phyloP scores from a whole-genome alignment of 1,140 invertebrate genomes.

The Drosophila malerkotliana region DNA sequence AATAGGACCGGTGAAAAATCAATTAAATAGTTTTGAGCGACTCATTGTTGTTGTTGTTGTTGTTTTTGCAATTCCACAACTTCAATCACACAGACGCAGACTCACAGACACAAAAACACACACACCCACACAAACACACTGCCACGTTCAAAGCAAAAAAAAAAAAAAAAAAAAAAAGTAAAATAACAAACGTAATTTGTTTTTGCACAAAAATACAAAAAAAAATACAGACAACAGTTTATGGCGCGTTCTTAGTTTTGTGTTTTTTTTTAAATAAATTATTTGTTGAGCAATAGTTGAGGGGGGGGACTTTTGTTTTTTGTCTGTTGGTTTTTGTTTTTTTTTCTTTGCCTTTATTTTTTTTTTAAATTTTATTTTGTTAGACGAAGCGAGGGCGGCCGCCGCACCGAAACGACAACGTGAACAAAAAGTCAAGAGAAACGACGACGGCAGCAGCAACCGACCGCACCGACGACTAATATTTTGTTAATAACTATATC shows the following conservation, averaged over 20 bases:
- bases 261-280: slow-evolving; percentile 43
- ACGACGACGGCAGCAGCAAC: slow-evolving; percentile 5
- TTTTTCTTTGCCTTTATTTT: not conserved
- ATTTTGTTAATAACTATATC: slow-evolving; percentile 64
- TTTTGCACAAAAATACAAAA: slow-evolving; percentile 36
- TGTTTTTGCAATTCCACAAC: slow-evolving; percentile 12
- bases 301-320: not conserved
- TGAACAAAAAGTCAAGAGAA: not conserved
- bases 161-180: slow-evolving; percentile 23
- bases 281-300: slow-evolving; percentile 20
- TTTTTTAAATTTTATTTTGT: not conserved
- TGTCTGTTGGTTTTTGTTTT: slow-evolving; percentile 16
- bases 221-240: slow-evolving; percentile 4
- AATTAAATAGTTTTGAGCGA: slow-evolving; percentile 54
- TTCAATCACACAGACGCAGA: slow-evolving; percentile 7
- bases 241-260: slow-evolving; percentile 15
- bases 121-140: slow-evolving; percentile 37
- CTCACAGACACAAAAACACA: slow-evolving; percentile 2
- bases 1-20: slow-evolving; percentile 65
- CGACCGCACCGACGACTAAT: slow-evolving; percentile 54
- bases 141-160: slow-evolving; percentile 36
- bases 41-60: slow-evolving; percentile 1
- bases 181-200: slow-evolving; percentile 32
- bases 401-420: slow-evolving; percentile 5
- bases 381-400: not conserved